These are phyloP conservation scores for Lagopus leucura DNA, from an alignment of 2,113 vertebrate species.

Conservation along the genomic window DNA sequence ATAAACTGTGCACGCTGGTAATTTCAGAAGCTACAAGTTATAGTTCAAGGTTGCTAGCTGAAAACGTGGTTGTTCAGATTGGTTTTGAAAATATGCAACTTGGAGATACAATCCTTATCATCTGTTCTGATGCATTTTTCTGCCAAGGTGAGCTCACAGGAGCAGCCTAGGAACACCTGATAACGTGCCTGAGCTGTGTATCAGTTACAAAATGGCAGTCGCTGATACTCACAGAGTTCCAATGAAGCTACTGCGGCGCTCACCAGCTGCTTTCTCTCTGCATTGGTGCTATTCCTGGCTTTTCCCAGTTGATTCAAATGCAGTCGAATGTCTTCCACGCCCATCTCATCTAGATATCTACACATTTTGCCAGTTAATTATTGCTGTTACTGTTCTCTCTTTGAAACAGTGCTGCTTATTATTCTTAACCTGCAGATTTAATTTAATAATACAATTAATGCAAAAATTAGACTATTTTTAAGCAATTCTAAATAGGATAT, in stretches of 20 bases:
- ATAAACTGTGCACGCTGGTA: not conserved
- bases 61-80: not conserved
- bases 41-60: not conserved
- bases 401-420: not conserved
- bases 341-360: not conserved
- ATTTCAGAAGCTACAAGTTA: not conserved
- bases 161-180: not conserved
- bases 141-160: not conserved
- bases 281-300: not conserved
- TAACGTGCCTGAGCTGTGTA: rapidly evolving
- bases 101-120: not conserved
- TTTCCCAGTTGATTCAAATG: not conserved
- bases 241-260: not conserved
- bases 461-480: not conserved
- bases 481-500: not conserved
- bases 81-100: not conserved
- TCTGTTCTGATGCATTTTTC: not conserved
- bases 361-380: not conserved
- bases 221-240: not conserved
- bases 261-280: not conserved
- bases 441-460: not conserved
- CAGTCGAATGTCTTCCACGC: not conserved
- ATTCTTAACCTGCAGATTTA: not conserved
- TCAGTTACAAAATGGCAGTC: not conserved
- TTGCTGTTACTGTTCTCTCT: not conserved